Base-by-base conservation (phyloP, 2,888 invertebrate species). In the Eulithis prunata region DNA sequence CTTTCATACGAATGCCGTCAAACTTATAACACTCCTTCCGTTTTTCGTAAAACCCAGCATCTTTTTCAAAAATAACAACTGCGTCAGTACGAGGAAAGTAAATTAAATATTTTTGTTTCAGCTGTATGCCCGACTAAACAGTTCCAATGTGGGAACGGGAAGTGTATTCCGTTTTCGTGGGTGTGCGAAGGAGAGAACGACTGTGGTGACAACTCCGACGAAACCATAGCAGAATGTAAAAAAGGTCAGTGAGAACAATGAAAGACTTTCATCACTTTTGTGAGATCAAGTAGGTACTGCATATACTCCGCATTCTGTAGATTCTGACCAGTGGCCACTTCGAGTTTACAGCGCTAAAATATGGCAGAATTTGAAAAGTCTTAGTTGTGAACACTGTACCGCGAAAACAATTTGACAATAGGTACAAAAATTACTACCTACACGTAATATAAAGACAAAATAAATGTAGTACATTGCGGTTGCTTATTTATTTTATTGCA, bases 181-280 rank as follows among this genome's bases (percentile, higher is more conserved):
- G 94, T 95, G 71, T 97, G 97, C 85, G 97, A 97, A 83, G 95
- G 95, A 63, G 95, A 95, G 58, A 94, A 95, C 77, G 97, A 98
- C 86, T 97, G 97, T 87, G 94, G 92, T 56, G 97, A 97, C 89
- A 95, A 95, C 81, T 96, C 96, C n/a, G 97, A 97, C 86, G 97
- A 97, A 89, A 94, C 94, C 79, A 91, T 94, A 62, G 93, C 94
- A 72, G 94, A 95, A 87, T 97, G 97, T 88, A 95, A 94, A 94
- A 86, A 84, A 94, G 88, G 82, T 72, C 43, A 70, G 64, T 69
- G 38, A 21, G 36, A 60, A 57, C 62, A 64, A 59, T 62, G 52
- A 58, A 52, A 66, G 51, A 45, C 41, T 66, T 66, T 62, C 54
- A 62, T 38, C 21, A 51, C 32, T 66, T 57, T 61, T 62, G 63